phyloP scores from a whole-genome alignment of 2,888 invertebrate species.

The Eucera pruinosa region DNA sequence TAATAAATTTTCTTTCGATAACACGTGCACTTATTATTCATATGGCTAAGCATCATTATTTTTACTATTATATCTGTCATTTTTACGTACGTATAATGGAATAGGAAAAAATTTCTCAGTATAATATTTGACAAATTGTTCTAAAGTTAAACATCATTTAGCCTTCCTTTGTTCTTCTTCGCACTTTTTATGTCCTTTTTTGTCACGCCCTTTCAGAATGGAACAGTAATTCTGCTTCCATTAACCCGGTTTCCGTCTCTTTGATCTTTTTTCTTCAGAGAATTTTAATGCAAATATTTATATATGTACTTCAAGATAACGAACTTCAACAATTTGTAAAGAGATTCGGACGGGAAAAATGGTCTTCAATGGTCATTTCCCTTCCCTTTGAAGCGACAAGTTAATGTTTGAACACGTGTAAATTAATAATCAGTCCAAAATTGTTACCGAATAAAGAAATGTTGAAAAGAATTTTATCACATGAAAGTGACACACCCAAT shows the following conservation, averaged over 20 bases:
- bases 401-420: too few relatives aligned
- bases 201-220: background rate
- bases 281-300: conserved; percentile 22
- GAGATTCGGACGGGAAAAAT: background rate
- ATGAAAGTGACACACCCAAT: too few relatives aligned
- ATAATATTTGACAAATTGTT: too few relatives aligned
- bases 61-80: too few relatives aligned
- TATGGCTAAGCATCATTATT: too few relatives aligned
- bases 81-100: too few relatives aligned
- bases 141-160: background rate
- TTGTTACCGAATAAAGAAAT: too few relatives aligned
- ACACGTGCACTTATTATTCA: too few relatives aligned
- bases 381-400: too few relatives aligned
- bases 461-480: too few relatives aligned
- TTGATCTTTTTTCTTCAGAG: background rate
- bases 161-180: background rate
- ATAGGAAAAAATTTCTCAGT: too few relatives aligned
- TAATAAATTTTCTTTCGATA: background rate
- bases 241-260: conserved; percentile 18
- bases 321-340: background rate
- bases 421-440: too few relatives aligned
- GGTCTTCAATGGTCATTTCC: background rate
- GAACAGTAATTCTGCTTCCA: conserved; percentile 12
- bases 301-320: background rate
- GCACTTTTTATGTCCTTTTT: background rate